These are phyloP conservation scores for Dexiosoma caninum DNA, from an alignment of 2,888 invertebrate species.

Conservation along the genomic window DNA sequence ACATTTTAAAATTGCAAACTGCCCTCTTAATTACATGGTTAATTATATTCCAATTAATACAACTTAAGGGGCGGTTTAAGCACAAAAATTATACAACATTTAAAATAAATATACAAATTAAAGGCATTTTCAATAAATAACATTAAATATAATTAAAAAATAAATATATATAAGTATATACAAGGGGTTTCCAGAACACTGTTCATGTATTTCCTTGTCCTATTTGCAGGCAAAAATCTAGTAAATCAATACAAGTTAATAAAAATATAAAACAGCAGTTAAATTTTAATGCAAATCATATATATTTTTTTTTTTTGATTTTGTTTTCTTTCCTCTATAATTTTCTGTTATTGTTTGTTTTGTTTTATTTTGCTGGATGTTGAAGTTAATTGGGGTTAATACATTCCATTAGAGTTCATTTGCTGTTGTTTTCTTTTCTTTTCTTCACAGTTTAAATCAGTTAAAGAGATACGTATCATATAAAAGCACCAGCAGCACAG, in stretches of 20 bases:
- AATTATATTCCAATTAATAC: constrained; percentile 55
- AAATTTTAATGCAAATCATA: constrained; percentile 24
- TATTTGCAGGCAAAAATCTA: neutral
- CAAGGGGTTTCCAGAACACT: neutral
- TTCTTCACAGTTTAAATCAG: neutral
- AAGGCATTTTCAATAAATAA: neutral
- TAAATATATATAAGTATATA: too few species aligned
- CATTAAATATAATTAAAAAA: neutral
- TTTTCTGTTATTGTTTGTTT: neutral
- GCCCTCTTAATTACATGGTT: constrained; percentile 57
- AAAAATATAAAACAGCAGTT: constrained; percentile 28
- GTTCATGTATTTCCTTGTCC: neutral
- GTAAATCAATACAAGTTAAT: neutral
- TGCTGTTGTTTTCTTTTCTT: too few species aligned
- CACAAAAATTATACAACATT: neutral
- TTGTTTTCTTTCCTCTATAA: constrained; percentile 17
- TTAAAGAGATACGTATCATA: constrained; percentile 2
- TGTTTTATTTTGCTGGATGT: constrained; percentile 28
- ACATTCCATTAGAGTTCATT: constrained; percentile 54
- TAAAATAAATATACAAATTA: constrained; percentile 17
- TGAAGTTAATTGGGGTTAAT: constrained; percentile 61
- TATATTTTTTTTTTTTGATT: neutral
- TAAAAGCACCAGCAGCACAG: constrained; percentile 1
- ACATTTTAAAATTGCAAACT: neutral
- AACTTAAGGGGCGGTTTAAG: constrained; percentile 1